These are phyloP conservation scores for Ornithorhynchus anatinus DNA, from an alignment of 2,113 vertebrate species.

Conservation along the genomic window DNA sequence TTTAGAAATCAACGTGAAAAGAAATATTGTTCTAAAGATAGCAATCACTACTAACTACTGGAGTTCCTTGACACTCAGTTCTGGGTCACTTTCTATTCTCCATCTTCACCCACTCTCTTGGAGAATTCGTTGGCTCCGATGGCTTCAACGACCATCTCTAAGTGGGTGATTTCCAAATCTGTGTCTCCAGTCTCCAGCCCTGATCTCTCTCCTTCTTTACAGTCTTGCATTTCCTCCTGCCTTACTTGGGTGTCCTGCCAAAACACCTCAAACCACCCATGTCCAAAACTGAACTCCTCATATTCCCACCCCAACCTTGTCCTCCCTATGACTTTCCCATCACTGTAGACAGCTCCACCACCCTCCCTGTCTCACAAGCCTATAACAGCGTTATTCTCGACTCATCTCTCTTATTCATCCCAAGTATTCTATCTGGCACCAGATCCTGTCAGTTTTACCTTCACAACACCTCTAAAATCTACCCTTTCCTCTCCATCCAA, in stretches of 20 bases:
- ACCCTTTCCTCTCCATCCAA: too few relatives aligned
- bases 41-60: not conserved
- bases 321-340: not conserved
- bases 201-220: not conserved
- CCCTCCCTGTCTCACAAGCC: not conserved
- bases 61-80: not conserved
- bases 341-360: not conserved
- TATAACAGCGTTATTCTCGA: too few relatives aligned
- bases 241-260: not conserved
- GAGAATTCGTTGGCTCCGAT: not conserved
- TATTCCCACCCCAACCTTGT: not conserved
- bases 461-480: too few relatives aligned
- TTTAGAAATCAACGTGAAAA: too few relatives aligned
- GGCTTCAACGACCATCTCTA: not conserved
- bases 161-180: not conserved
- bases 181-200: not conserved
- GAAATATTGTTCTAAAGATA: too few relatives aligned
- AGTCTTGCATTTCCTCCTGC: not conserved
- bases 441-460: too few relatives aligned
- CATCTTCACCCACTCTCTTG: not conserved
- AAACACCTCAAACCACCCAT: not conserved
- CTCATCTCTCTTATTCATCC: too few relatives aligned
- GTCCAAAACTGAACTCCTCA: not conserved
- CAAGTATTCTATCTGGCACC: too few relatives aligned
- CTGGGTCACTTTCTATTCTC: not conserved